Conservation (phyloP, 2,797 vertebrate species). For the Lepus townsendii region DNA sequence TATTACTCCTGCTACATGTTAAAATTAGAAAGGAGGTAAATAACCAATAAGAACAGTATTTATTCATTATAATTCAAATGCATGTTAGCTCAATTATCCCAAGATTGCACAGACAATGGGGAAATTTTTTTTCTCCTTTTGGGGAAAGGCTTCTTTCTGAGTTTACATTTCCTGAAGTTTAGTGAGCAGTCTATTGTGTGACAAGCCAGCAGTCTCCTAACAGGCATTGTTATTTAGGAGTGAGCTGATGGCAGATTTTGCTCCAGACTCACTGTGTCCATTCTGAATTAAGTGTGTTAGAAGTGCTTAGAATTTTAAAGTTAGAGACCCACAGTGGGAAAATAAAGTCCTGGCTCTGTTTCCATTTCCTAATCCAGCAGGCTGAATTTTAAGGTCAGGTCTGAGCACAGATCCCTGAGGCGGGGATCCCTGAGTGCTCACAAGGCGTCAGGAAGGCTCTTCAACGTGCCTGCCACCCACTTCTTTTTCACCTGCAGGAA, state of each 20-base stretch:
- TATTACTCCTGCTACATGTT: conserved; percentile 85
- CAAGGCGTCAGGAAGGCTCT: neutral
- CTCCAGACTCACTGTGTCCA: neutral
- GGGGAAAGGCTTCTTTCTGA: conserved; percentile 39
- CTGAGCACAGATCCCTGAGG: neutral
- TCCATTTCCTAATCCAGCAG: neutral
- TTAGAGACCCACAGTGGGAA: neutral
- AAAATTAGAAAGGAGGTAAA: conserved; percentile 88
- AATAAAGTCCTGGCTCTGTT: neutral
- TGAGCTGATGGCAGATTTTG: neutral
- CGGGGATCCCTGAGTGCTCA: neutral
- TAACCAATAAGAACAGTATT: conserved; percentile 82
- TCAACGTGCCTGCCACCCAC: neutral
- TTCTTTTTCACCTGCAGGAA: neutral
- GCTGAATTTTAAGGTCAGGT: conserved; percentile 36
- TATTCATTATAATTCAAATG: conserved; percentile 87
- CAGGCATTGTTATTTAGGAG: neutral
- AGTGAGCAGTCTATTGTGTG: neutral
- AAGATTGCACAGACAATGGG: conserved; percentile 80
- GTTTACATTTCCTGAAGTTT: conserved; percentile 17
- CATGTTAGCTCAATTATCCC: conserved; percentile 81
- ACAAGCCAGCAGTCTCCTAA: neutral
- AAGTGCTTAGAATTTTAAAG: conserved; percentile 25
- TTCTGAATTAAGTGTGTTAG: conserved; percentile 24
- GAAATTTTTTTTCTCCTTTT: conserved; percentile 38